phyloP scores from a whole-genome alignment of 1,140 invertebrate genomes.

The Trichoplusia ni region DNA sequence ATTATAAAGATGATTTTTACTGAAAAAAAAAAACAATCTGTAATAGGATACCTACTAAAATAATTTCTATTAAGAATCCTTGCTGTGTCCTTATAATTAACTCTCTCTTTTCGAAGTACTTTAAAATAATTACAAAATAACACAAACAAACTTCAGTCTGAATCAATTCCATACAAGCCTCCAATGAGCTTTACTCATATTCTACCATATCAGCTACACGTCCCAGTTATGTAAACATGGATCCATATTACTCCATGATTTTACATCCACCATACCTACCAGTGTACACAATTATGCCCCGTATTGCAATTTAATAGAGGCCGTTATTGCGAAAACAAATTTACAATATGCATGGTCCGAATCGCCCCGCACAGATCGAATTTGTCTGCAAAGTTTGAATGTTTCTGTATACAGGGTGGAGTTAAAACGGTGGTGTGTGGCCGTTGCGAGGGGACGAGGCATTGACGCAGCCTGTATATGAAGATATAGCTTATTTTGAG shows the following conservation, averaged over 20 bases:
- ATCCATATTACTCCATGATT: constrained; percentile 21
- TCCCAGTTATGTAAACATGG: constrained; percentile 18
- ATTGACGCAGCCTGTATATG: constrained; percentile 42
- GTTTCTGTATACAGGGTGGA: constrained; percentile 59
- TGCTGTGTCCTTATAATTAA: too few species aligned
- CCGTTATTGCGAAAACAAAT: constrained; percentile 30
- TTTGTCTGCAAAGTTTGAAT: constrained; percentile 80
- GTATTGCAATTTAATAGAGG: constrained; percentile 21
- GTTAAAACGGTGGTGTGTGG: constrained; percentile 57
- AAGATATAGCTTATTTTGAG: background rate
- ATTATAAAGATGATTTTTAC: too few species aligned
- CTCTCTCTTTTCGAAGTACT: too few species aligned
- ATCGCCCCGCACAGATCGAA: constrained; percentile 67
- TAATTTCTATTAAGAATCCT: too few species aligned
- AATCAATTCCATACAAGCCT: too few species aligned
- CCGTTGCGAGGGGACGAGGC: constrained; percentile 42
- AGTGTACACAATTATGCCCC: constrained; percentile 10
- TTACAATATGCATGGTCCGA: constrained; percentile 52
- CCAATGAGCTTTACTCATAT: background rate
- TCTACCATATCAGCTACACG: constrained; percentile 1
- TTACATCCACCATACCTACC: background rate
- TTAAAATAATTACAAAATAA: too few species aligned
- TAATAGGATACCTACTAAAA: too few species aligned
- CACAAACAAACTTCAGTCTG: too few species aligned
- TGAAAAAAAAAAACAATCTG: too few species aligned